Evolutionary conservation across 2,888 invertebrate species (phyloP).

Genomic region (Sabatieria punctata): DNA sequence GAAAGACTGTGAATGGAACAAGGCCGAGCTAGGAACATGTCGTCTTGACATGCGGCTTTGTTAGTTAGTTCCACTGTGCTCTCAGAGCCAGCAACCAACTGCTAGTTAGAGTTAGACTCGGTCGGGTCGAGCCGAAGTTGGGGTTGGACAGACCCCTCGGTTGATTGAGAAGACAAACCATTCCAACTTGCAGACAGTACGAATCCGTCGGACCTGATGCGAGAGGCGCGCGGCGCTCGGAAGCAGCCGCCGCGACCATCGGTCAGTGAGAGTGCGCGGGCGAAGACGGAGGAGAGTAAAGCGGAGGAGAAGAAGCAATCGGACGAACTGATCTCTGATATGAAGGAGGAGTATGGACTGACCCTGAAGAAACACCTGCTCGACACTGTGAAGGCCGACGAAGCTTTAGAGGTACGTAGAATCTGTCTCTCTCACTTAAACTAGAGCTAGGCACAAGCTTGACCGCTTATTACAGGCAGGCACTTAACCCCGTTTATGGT

Average conservation of each 20-base stretch:
- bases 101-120: too few species aligned
- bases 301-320: conserved; percentile 13
- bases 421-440: background rate
- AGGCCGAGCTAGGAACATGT: too few species aligned
- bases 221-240: background rate
- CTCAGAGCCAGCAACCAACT: too few species aligned
- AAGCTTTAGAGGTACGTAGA: conserved; percentile 6
- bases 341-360: conserved; percentile 29
- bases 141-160: too few species aligned
- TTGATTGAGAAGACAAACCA: too few species aligned
- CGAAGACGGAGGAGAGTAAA: conserved; percentile 3
- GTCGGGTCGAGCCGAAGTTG: too few species aligned
- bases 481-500: too few species aligned
- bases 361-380: conserved; percentile 12
- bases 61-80: too few species aligned
- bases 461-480: too few species aligned
- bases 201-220: conserved; percentile 10
- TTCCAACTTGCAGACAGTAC: conserved; percentile 9
- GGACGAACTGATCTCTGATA: conserved; percentile 20
- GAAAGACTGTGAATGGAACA: too few species aligned
- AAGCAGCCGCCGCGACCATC: conserved; percentile 23
- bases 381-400: background rate
- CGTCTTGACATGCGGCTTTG: too few species aligned
- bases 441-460: too few species aligned
- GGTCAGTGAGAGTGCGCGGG: conserved; percentile 18